Evolutionary conservation across 2,113 vertebrate species (phyloP).

Genomic region (Chloropsis cyanopogon): DNA sequence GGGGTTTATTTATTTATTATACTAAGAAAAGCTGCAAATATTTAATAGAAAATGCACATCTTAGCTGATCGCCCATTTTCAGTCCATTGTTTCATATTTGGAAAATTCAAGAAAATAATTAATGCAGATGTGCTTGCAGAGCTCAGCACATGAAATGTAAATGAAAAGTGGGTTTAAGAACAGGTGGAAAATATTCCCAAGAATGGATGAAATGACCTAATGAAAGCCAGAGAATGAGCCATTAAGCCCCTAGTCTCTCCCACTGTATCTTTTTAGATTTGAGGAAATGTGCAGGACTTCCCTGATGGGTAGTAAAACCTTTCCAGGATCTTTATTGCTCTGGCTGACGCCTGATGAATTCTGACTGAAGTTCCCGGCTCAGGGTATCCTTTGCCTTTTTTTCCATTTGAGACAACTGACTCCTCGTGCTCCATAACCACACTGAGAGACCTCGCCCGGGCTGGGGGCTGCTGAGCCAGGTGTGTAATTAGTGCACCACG

Average conservation of each 20-base stretch:
- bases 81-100: background rate
- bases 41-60: background rate
- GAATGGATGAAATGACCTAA: background rate
- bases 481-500: background rate
- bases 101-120: background rate
- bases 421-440: background rate
- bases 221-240: background rate
- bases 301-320: background rate
- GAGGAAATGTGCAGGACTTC: background rate
- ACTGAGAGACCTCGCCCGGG: accelerated
- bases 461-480: background rate
- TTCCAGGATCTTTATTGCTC: background rate
- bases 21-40: background rate
- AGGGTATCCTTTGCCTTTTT: background rate
- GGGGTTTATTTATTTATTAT: background rate
- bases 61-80: too few species aligned
- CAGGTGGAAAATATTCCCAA: background rate
- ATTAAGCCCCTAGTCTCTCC: background rate
- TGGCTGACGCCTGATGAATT: background rate
- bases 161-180: background rate
- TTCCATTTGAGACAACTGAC: background rate
- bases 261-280: background rate
- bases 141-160: background rate
- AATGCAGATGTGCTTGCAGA: background rate
- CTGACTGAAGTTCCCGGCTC: background rate